A percentile compares a stretch with the other conserved stretches of the same genome.
phyloP scores from a whole-genome alignment of 2,888 invertebrate species.

The Cryptophagus acutangulus region DNA sequence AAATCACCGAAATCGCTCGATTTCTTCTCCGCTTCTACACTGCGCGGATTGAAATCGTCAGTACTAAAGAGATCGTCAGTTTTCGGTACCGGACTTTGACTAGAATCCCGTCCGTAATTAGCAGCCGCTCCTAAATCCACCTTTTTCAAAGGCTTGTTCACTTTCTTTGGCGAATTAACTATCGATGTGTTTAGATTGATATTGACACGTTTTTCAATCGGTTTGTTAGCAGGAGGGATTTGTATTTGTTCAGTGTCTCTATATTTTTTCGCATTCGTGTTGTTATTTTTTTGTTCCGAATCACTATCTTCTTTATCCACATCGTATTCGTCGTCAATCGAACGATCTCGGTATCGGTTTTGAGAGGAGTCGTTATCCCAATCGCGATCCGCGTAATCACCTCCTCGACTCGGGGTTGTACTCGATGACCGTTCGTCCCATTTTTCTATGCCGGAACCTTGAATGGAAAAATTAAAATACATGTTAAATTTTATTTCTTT shows the following conservation, averaged over 20 bases:
- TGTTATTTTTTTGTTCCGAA: conserved; percentile 53
- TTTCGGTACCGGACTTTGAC: conserved; percentile 38
- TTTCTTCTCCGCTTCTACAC: conserved; percentile 39
- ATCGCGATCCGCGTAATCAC: conserved; percentile 40
- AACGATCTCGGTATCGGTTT: conserved; percentile 31
- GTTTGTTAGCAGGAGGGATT: conserved; percentile 25
- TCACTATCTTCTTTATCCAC: conserved; percentile 66
- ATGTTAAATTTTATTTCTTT: too few species aligned
- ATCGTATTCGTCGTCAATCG: conserved; percentile 57
- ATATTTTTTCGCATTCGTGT: conserved; percentile 31
- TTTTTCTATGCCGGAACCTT: conserved; percentile 35
- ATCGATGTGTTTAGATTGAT: conserved; percentile 49
- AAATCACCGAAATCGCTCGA: conserved; percentile 73
- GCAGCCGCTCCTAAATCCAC: conserved; percentile 66
- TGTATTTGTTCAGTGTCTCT: conserved; percentile 32
- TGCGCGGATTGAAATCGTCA: conserved; percentile 60
- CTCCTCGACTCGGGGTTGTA: too few species aligned
- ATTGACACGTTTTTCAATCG: conserved; percentile 44
- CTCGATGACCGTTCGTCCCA: conserved; percentile 40
- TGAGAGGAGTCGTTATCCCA: conserved; percentile 36
- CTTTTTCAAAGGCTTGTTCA: conserved; percentile 51
- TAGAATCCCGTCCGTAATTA: conserved; percentile 56
- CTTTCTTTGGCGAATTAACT: conserved; percentile 45
- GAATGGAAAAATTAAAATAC: conserved; percentile 10
- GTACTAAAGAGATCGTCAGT: conserved; percentile 50